Evolutionary conservation across 2,113 vertebrate genomes (phyloP), one percentile per base, ranked within the genome.

Genomic region (Jaculus jaculus): DNA sequence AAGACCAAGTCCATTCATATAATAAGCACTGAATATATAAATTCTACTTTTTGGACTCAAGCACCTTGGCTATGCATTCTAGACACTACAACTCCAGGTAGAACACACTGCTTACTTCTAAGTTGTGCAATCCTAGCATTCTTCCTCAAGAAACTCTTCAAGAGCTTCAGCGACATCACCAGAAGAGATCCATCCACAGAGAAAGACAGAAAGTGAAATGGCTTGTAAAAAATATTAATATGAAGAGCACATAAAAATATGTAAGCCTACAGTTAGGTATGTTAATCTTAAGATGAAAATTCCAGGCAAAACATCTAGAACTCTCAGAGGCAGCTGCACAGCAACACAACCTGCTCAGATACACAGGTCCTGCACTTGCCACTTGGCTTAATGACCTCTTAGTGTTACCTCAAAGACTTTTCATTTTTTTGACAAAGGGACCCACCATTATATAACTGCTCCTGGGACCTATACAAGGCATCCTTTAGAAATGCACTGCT

Each of bases 291-390:
- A 86, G 30, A 32, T 37, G 63, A 63, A 61, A 63, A 86, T 23
- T 8, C 66, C 8, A n/a, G 54, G 54, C 24, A 63, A 26, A 66
- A 77, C 20, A 72, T 24, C 54, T 69, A 26, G 42, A 78, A 71
- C 17, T 32, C 30, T 17, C 0, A 78, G 4, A 24, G 47, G 17
- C 21, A 34, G n/a, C n/a, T 75, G 78, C 23, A 0, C 10, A 1
- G 39, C 10, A 2, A 10, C 18, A 26, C 8, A 10, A 54, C 15
- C 51, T 17, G 0, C 7, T 20, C 1, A 1, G 13, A 37, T 32
- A 32, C 2, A 1, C 1, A 28, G 17, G 73, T 73, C 42, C 16
- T 11, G 16, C 1, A 20, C 23, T 78, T n/a, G 24, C 15, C 15
- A 58, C 83, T 37, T 28, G 83, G 5, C 16, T 34, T 79, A n/a